Percentiles rank a stretch among this genome's conserved stretches.
Conservation (phyloP, 2,113 vertebrate genomes). For the Myrmecobius fasciatus region DNA sequence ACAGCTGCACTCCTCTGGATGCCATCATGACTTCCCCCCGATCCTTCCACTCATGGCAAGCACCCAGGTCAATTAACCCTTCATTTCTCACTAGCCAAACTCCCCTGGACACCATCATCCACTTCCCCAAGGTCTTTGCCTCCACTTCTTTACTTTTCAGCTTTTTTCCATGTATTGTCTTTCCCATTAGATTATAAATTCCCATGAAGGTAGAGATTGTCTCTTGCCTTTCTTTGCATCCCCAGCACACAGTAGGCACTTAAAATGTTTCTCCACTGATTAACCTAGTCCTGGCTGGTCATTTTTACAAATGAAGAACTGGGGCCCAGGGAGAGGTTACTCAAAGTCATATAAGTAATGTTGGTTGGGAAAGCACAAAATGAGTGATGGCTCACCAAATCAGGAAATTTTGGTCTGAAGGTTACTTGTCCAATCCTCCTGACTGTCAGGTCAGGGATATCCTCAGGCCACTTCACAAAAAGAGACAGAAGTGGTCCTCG, state of each 20-base stretch:
- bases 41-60: no score
- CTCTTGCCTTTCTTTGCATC: background rate
- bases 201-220: background rate
- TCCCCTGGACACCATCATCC: background rate
- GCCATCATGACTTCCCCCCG: background rate
- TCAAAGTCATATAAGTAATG: background rate
- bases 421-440: background rate
- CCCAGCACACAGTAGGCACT: background rate
- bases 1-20: background rate
- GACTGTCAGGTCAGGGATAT: background rate
- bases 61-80: background rate
- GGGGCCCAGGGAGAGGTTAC: background rate
- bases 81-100: background rate
- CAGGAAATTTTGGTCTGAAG: background rate
- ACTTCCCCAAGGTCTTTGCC: background rate
- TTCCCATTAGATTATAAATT: background rate
- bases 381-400: background rate
- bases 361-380: background rate
- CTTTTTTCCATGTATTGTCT: background rate
- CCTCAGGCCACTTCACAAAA: background rate
- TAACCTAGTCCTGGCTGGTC: background rate
- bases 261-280: background rate
- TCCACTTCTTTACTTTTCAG: background rate
- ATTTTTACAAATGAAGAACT: background rate
- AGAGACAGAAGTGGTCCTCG: background rate